phyloP scores from a whole-genome alignment of 1,140 invertebrate species.

The Lucilia cuprina region DNA sequence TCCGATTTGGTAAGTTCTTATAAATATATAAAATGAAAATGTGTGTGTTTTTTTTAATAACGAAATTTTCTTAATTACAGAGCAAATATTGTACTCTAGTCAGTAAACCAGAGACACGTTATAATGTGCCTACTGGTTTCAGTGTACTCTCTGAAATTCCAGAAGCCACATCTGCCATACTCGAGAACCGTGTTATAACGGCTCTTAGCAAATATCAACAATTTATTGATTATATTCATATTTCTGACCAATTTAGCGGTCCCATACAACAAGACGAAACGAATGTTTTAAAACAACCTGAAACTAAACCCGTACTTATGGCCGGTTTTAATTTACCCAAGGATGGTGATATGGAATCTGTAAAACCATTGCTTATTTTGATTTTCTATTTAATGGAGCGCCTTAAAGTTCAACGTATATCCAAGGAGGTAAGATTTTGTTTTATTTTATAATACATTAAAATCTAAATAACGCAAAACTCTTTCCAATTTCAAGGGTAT shows the following conservation, averaged over 20 bases:
- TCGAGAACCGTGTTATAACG: slow-evolving; percentile 81
- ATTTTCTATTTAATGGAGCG: slow-evolving; percentile 94
- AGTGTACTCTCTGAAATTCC: slow-evolving; percentile 88
- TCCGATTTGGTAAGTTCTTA: slow-evolving; percentile 90
- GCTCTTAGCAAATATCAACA: slow-evolving; percentile 86
- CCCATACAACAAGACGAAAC: slow-evolving; percentile 81
- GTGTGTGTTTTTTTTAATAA: neutral
- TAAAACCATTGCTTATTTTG: slow-evolving; percentile 83
- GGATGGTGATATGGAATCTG: slow-evolving; percentile 72
- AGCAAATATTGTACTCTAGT: slow-evolving; percentile 88
- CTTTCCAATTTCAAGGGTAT: slow-evolving; percentile 72
- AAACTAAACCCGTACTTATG: slow-evolving; percentile 81
- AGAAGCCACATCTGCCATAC: slow-evolving; percentile 81
- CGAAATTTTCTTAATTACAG: slow-evolving; percentile 62
- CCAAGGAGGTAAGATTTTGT: slow-evolving; percentile 82
- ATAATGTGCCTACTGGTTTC: slow-evolving; percentile 81
- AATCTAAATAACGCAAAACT: too few species aligned
- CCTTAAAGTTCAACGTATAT: slow-evolving; percentile 85
- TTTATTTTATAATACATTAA: neutral
- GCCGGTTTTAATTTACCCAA: slow-evolving; percentile 83
- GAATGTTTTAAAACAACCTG: slow-evolving; percentile 69
- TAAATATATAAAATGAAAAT: slow-evolving; percentile 31
- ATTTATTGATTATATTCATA: slow-evolving; percentile 94
- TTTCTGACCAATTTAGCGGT: slow-evolving; percentile 95
- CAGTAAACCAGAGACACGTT: slow-evolving; percentile 86